Conservation (phyloP, 2,113 vertebrate genomes). For the Okapia johnstoni region DNA sequence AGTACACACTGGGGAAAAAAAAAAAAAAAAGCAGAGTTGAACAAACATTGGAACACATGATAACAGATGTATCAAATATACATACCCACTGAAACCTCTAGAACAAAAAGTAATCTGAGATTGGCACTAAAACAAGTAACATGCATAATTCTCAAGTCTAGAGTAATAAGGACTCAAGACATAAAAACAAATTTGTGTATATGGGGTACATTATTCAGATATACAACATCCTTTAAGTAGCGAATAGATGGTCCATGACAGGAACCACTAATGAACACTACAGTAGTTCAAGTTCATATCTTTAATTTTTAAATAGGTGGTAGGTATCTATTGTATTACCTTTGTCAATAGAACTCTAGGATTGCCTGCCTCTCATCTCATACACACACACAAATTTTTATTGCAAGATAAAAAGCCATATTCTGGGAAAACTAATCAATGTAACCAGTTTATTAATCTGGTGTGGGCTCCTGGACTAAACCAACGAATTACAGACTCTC, state of each 20-base stretch:
- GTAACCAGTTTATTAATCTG: not conserved
- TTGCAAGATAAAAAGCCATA: not conserved
- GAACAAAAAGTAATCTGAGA: constrained; percentile 7
- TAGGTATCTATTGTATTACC: not conserved
- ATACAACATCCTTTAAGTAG: not conserved
- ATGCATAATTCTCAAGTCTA: constrained; percentile 6
- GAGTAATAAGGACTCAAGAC: not conserved
- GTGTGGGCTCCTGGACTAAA: not conserved
- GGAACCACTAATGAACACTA: not conserved
- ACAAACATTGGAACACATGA: not conserved
- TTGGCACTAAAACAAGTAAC: not conserved
- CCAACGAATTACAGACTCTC: not conserved
- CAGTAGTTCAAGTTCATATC: not conserved
- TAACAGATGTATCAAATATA: constrained; percentile 34
- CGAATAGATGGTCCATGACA: not conserved
- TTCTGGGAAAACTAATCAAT: not conserved
- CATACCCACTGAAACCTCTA: not conserved
- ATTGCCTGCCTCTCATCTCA: not conserved
- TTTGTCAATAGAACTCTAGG: not conserved
- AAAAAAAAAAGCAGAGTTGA: not conserved
- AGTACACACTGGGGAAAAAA: not conserved
- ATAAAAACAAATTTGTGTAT: constrained; percentile 23
- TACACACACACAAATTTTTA: not conserved
- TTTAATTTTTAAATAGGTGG: not conserved
- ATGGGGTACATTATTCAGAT: not conserved